Evolutionary conservation across 2,888 invertebrate genomes (phyloP), one percentile per base, ranked within the genome.

Genomic region (Aphidoletes aphidimyza): DNA sequence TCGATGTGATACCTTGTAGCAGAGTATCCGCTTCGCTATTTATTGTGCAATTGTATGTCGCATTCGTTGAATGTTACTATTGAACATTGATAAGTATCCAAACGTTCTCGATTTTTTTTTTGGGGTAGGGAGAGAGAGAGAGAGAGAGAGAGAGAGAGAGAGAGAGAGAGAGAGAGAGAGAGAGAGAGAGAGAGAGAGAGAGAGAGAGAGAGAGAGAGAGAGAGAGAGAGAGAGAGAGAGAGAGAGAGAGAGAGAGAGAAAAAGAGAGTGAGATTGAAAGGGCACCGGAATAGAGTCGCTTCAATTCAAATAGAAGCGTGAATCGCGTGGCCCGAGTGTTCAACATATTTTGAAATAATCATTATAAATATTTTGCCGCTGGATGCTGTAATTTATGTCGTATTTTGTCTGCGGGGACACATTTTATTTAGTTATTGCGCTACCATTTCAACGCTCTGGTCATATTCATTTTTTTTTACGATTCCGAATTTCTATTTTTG

Each of bases 401-500:
- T 17, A 69, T 69, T 30, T 69, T 30, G 69, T 69, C 69, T 69
- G 69, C 69, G 69, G 69, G 69, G 69, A 69, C 69, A 69, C 69
- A 69, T 69, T 69, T 69, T 69, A 69, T 69, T 30, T 30, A 69
- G 69, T 69, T 69, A 69, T 69, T 69, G 69, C 69, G 69, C 17
- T 69, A 14, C 69, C 69, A 69, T 69, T 69, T 69, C 34, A 69
- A 69, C 69, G n/a, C n/a, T 69, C 34, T 69, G 34, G 69, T 34
- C 69, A 69, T 69, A 69, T 69, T 69, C 34, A 69, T 69, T 69
- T 69, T n/a, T n/a, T n/a, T 69, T 69, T 69, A 69, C 69, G 69
- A 69, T 30, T 69, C 69, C 69, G n/a, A n/a, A 54, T 3, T 54
- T 54, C 11, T 14, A 69, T 69, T 69, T 30, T 69, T 11, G 69